A percentile compares a stretch with the other conserved stretches of the same genome.
Evolutionary conservation across 2,113 vertebrate species (phyloP).

Genomic region (Ahaetulla prasina): DNA sequence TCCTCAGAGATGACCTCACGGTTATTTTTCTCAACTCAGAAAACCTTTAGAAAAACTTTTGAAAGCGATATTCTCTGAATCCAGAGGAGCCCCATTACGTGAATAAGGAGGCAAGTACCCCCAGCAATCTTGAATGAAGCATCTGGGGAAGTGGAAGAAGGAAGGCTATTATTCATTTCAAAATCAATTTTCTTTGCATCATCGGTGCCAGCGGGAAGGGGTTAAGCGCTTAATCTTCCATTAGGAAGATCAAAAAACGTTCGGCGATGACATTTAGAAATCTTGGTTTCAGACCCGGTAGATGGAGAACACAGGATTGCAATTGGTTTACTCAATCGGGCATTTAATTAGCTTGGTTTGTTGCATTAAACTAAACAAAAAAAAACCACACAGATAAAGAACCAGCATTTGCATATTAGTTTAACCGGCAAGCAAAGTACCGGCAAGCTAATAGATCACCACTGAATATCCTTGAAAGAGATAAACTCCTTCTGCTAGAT

Average conservation of each 20-base stretch:
- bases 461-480: not conserved
- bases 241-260: slow-evolving; percentile 34
- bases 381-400: not conserved
- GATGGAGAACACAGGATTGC: slow-evolving; percentile 1
- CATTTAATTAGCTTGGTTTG: slow-evolving; percentile 51
- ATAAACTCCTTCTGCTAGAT: not conserved
- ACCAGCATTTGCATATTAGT: not conserved
- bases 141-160: not conserved
- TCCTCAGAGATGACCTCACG: not conserved
- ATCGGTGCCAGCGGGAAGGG: slow-evolving; percentile 22
- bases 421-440: not conserved
- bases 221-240: slow-evolving; percentile 34
- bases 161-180: not conserved
- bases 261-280: not conserved
- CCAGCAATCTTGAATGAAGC: not conserved
- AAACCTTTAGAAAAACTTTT: not conserved
- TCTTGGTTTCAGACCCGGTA: slow-evolving; percentile 34
- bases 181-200: slow-evolving; percentile 18
- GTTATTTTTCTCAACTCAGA: not conserved
- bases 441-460: fast-evolving
- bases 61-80: not conserved
- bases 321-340: slow-evolving; percentile 41
- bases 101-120: not conserved
- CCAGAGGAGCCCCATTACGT: not conserved
- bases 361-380: fast-evolving